A percentile compares a stretch with the other conserved stretches of the same genome.
These are phyloP conservation scores for Corythoichthys haematopterus DNA, from an alignment of 2,113 vertebrate genomes.

Conservation along the genomic window DNA sequence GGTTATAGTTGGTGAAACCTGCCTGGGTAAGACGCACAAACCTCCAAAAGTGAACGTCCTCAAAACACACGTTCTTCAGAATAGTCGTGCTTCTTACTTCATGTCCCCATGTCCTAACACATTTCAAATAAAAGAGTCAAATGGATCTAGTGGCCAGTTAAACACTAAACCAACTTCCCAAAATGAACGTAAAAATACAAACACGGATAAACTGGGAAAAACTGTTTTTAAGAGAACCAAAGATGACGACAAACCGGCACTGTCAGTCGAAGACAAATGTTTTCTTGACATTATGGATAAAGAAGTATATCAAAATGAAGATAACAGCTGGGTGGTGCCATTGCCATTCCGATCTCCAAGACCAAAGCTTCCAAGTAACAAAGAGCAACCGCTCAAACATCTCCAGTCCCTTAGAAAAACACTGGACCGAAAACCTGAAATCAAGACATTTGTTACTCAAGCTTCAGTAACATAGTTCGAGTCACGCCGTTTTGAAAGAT, in stretches of 20 bases:
- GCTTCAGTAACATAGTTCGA: too few species aligned
- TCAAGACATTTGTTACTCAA: too few species aligned
- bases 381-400: not conserved
- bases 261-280: not conserved
- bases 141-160: not conserved
- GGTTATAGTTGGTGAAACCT: too few species aligned
- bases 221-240: not conserved
- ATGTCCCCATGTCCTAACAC: too few species aligned
- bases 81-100: too few species aligned
- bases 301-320: too few species aligned
- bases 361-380: not conserved
- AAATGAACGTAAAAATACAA: fast-evolving
- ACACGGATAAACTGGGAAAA: not conserved
- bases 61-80: not conserved
- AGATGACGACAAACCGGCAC: not conserved
- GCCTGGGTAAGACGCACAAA: not conserved
- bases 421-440: not conserved
- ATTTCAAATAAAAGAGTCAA: not conserved
- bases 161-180: not conserved
- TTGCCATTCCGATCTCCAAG: too few species aligned
- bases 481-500: too few species aligned
- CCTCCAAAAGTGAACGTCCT: not conserved
- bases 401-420: not conserved
- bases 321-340: too few species aligned
- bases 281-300: slow-evolving; percentile 1